Conservation (phyloP, 2,888 invertebrate species). For the Eupithecia abbreviata region DNA sequence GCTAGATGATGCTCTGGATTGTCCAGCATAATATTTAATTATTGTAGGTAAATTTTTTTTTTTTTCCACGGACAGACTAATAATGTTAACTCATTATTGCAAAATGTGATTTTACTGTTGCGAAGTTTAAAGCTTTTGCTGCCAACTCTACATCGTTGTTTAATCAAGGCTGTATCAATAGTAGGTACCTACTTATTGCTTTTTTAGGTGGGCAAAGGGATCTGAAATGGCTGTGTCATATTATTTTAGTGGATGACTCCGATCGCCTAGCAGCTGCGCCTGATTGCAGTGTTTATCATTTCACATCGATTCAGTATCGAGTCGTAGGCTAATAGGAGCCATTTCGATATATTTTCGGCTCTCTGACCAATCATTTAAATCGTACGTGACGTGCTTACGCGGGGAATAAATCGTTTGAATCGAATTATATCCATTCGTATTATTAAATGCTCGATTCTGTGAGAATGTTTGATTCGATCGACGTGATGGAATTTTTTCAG, state of each 20-base stretch:
- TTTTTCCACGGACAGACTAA: neutral
- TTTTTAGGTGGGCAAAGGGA: conserved; percentile 70
- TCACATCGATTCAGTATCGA: conserved; percentile 75
- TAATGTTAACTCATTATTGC: neutral
- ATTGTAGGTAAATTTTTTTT: too few species aligned
- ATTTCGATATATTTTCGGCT: conserved; percentile 78
- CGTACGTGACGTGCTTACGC: conserved; percentile 81
- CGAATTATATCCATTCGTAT: conserved; percentile 77
- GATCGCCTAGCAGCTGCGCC: conserved; percentile 79
- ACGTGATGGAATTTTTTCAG: conserved; percentile 68
- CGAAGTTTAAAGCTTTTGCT: conserved; percentile 40
- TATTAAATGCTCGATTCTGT: conserved; percentile 81
- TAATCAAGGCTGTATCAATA: conserved; percentile 73
- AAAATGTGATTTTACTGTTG: neutral
- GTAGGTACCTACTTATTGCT: conserved; percentile 56
- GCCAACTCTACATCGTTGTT: conserved; percentile 63
- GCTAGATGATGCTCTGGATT: too few species aligned
- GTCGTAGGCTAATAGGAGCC: conserved; percentile 78
- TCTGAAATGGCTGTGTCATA: conserved; percentile 83
- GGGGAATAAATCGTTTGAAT: conserved; percentile 79
- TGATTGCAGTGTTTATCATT: conserved; percentile 83
- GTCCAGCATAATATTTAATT: too few species aligned
- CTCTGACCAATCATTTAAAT: conserved; percentile 75
- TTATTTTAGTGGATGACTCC: conserved; percentile 83
- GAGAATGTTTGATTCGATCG: conserved; percentile 74